A percentile compares a stretch with the other conserved stretches of the same genome.
These are phyloP conservation scores for Bryconaethiops microstoma DNA, from an alignment of 2,797 vertebrate genomes.

Conservation along the genomic window DNA sequence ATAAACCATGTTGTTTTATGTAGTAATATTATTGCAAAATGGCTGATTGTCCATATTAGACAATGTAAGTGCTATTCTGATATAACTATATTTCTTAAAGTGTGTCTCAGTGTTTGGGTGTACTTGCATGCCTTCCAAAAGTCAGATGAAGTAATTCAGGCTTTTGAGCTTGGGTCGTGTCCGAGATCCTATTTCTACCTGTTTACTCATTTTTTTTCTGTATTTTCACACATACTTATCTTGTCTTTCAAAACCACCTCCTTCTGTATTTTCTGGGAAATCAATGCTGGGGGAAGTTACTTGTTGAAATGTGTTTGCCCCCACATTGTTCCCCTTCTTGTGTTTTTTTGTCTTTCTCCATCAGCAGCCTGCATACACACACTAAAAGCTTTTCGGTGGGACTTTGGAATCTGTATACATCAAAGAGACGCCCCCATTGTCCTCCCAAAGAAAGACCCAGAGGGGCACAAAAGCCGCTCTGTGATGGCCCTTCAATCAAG, in stretches of 20 bases:
- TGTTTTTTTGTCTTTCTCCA: background rate
- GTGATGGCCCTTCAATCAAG: background rate
- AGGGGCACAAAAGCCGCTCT: background rate
- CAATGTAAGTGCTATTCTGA: too few species aligned
- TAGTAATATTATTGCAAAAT: too few species aligned
- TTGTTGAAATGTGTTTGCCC: background rate
- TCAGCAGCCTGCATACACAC: background rate
- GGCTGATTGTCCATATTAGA: too few species aligned
- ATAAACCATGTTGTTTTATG: too few species aligned
- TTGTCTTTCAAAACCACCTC: background rate
- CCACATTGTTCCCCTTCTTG: background rate
- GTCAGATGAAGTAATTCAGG: background rate
- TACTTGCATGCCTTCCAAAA: background rate
- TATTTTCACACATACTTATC: background rate
- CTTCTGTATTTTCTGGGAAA: background rate
- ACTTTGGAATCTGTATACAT: background rate
- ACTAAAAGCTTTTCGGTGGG: conserved; percentile 10
- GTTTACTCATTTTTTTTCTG: background rate
- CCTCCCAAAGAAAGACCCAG: background rate
- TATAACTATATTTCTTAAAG: too few species aligned
- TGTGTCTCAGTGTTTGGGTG: too few species aligned
- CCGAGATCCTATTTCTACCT: background rate
- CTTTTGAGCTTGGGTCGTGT: background rate
- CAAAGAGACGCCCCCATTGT: background rate
- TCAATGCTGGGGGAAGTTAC: background rate